phyloP scores from a whole-genome alignment of 2,797 vertebrate species.

The Eurystomus glaucurus region DNA sequence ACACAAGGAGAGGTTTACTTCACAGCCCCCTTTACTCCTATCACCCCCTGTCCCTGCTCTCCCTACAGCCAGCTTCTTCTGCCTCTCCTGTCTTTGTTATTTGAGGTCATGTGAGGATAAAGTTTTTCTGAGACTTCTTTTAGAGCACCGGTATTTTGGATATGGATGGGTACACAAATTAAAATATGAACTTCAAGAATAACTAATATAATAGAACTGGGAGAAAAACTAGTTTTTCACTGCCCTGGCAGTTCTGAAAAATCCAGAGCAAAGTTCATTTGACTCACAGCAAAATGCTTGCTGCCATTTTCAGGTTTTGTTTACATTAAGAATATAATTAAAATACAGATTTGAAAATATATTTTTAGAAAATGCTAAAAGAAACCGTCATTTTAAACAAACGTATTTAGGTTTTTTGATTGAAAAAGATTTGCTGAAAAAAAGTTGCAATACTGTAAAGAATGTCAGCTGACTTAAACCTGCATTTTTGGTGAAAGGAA shows the following conservation, averaged over 20 bases:
- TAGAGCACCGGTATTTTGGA: background rate
- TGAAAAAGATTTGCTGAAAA: background rate
- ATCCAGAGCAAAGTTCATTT: background rate
- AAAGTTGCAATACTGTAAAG: background rate
- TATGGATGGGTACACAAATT: background rate
- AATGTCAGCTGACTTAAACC: background rate
- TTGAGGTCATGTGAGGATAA: background rate
- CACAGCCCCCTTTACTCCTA: background rate
- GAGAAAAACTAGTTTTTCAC: background rate
- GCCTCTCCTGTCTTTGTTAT: background rate
- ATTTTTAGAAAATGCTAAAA: background rate
- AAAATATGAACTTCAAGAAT: background rate
- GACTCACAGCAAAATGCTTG: background rate
- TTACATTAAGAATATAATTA: background rate
- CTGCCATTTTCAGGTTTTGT: background rate
- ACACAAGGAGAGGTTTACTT: background rate
- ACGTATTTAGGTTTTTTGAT: background rate
- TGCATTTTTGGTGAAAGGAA: background rate
- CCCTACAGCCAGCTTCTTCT: background rate
- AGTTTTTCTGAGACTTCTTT: background rate
- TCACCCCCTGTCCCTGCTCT: background rate
- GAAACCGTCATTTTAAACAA: background rate
- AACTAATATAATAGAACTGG: background rate
- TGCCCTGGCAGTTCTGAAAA: background rate
- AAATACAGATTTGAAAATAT: background rate